These are phyloP conservation scores for Cryptocephalus moraei DNA, from an alignment of 2,888 invertebrate species.

Conservation along the genomic window DNA sequence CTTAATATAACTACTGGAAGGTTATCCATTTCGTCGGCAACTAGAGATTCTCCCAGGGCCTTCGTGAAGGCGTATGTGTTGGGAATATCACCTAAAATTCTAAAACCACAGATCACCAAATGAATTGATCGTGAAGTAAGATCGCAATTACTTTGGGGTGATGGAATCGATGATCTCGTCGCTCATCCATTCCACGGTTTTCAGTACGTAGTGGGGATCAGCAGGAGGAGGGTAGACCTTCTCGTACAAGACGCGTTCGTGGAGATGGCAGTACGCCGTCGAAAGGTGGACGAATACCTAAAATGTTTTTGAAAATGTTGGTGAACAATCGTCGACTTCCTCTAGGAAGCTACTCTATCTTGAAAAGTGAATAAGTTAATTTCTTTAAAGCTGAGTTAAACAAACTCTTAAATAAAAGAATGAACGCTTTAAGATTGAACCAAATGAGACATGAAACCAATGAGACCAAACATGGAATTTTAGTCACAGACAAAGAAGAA, in stretches of 20 bases:
- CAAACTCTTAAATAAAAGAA: too few relatives aligned
- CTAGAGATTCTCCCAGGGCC: conserved; percentile 76
- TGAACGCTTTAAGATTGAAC: too few relatives aligned
- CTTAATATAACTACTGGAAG: conserved; percentile 74
- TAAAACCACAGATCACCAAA: conserved; percentile 27
- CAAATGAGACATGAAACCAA: too few relatives aligned
- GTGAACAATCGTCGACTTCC: too few relatives aligned
- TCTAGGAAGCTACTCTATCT: too few relatives aligned
- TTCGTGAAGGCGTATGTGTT: conserved; percentile 94
- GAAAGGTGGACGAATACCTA: conserved; percentile 72
- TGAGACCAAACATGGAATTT: too few relatives aligned
- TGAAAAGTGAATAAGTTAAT: too few relatives aligned
- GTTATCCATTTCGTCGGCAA: conserved; percentile 64
- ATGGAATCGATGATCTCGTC: conserved; percentile 57
- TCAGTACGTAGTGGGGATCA: conserved; percentile 63
- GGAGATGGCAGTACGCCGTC: conserved; percentile 85
- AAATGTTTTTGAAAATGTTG: conserved; percentile 9
- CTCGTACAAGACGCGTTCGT: conserved; percentile 71
- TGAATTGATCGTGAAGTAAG: neutral
- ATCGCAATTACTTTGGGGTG: conserved; percentile 44
- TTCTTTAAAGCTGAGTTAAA: too few relatives aligned
- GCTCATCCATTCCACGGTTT: conserved; percentile 69
- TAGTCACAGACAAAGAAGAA: too few relatives aligned
- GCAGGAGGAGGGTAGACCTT: conserved; percentile 77
- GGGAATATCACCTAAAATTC: conserved; percentile 65